Base-by-base conservation (phyloP, 1,140 invertebrate genomes). In the Belonocnema kinseyi region DNA sequence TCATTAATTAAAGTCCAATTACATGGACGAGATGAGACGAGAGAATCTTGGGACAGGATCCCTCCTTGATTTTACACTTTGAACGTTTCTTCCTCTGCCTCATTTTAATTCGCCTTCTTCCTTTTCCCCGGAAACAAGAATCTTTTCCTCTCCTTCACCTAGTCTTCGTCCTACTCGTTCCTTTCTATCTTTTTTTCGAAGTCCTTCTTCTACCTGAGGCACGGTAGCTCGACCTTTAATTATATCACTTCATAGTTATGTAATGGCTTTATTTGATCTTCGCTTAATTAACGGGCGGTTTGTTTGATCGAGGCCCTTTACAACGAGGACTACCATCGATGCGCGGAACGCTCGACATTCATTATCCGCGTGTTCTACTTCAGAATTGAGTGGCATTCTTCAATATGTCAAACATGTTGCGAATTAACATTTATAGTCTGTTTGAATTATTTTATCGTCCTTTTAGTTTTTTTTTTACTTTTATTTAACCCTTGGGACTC, bases 1-100 rank as follows among this genome's bases (percentile, higher is more conserved):
- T 82, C 85, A 89, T 90, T 90, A 91, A 91, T 91, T 90, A 90
- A 90, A 88, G 85, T 83, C 85, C 88, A 90, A 90, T 90, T 90
- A 87, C 85, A 85, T 83, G 80, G 84, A 73, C 77, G 84, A 83
- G 70, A 51, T 76, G 72, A 77, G 70, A 75, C 72, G 50, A 83
- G 56, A 80, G 61, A 77, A 83, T 84, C 82, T 76, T 19, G 77
- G 73, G 66, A 46, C 72, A 46, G 61, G 13, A 40, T 66, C 26
- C 61, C 21, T 40, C 40, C 26, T 40, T 73, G 50, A 78, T 76
- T 78, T 73, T 56, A 52, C 76, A 33, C 56, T 21, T 61, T 61
- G 14, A 19, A 77, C 53, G 53, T 78, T 83, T 78, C 73, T 79
- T 73, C 70, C 46, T 70, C 40, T 1, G 52, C 19, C 50, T 79